These are phyloP conservation scores for Julus scanicus DNA, from an alignment of 2,888 invertebrate species.

Conservation along the genomic window DNA sequence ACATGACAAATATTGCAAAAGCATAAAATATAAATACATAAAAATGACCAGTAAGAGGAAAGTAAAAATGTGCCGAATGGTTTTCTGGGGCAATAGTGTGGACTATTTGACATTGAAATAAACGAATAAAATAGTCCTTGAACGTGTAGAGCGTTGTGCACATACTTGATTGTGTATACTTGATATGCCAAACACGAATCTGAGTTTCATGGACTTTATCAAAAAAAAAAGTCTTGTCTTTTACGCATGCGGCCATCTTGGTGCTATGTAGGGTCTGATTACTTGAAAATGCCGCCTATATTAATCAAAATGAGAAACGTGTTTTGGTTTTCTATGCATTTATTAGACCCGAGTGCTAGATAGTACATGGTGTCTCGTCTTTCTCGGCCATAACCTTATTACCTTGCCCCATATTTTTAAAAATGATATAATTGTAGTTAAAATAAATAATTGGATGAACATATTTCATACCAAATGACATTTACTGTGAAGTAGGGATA, in stretches of 20 bases:
- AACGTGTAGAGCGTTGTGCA: too few species aligned
- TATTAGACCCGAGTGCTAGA: background rate
- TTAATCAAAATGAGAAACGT: background rate
- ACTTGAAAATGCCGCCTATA: background rate
- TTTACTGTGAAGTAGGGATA: too few species aligned
- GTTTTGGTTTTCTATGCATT: background rate
- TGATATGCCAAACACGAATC: background rate
- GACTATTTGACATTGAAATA: background rate
- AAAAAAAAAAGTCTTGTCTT: background rate
- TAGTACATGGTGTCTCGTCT: background rate
- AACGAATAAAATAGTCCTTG: too few species aligned
- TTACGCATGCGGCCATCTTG: background rate
- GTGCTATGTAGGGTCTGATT: too few species aligned
- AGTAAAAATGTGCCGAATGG: too few species aligned
- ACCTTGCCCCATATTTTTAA: too few species aligned
- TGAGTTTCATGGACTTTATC: background rate
- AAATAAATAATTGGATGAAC: too few species aligned
- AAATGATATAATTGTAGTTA: too few species aligned
- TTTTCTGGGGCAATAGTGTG: background rate
- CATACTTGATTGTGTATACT: background rate
- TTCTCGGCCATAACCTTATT: too few species aligned
- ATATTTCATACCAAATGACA: too few species aligned
- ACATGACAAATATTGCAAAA: background rate
- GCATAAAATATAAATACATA: background rate
- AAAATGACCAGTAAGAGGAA: background rate